Evolutionary conservation across 2,888 invertebrate genomes (phyloP), one percentile per base, ranked within the genome.

Genomic region (Dermolepida albohirtum): DNA sequence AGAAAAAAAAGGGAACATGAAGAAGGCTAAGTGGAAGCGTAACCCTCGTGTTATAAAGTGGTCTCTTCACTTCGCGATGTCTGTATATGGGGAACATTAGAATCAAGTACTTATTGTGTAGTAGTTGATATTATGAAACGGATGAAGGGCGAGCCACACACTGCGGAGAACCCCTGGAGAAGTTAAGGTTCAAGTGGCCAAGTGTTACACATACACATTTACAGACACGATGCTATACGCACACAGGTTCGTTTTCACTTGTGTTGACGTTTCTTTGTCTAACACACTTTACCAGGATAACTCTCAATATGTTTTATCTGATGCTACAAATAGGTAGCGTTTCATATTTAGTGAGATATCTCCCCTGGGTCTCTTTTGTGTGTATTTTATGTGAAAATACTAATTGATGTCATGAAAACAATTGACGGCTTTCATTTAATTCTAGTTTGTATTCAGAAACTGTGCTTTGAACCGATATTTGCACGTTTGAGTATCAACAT

Each of bases 11-110:
- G 40, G 39, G 41, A 17, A 17, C 7, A 44, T 39, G 47, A 62
- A 49, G 47, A 62, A 34, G 47, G 59, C 59, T 47, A 62, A 62
- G 59, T 62, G 47, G 59, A 49, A 34, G 59, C 59, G 47, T 47
- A 62, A 62, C 59, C 59, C 59, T 62, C 59, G 47, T 62, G 47
- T 62, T 62, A 62, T 49, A 62, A 62, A 62, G 59, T 62, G 47
- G 59, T 49, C 59, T 62, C 59, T 62, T 49, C 59, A 62, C 59
- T 62, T 16, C 11, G 17, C 59, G 59, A 62, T 17, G 59, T 62
- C 59, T 62, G 59, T 62, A 62, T 62, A 62, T 29, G 59, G 47
- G 34, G 59, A 62, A 62, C 59, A 62, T 62, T 62, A 62, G 49
- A 62, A 62, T 62, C 59, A 62, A 62, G 59, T 62, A 47, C 59